Base-by-base conservation (phyloP, 2,797 vertebrate species). In the Tolypeutes matacus region DNA sequence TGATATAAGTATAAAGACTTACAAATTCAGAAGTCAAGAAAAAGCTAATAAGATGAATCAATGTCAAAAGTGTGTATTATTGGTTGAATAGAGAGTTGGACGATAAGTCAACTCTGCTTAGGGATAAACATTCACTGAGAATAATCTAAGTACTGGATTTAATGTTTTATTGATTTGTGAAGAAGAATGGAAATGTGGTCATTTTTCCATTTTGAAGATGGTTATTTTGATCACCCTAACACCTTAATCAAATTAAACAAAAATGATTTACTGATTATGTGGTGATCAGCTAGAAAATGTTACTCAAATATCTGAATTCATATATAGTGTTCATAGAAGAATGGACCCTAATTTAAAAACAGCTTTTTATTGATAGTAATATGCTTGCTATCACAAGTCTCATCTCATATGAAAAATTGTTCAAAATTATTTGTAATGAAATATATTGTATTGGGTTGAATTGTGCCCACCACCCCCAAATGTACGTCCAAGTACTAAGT, bases 341-440 rank as follows among this genome's bases (percentile, higher is more conserved):
- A 88, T 62, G 3, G 5, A 20, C 3, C 25, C 29, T 69, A 82
- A 49, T 53, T 46, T 49, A 76, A 76, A 88, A 94, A 51, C 34
- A 90, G 12, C 90, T 95, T 96, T 81, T 27, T 60, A 31, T 7
- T 87, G 8, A 23, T 56, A 64, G 25, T 65, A 85, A 60, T 87
- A 2, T 86, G 5, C 65, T 95, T n/a, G 34, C 17, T 23, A 34
- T 70, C 20, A 86, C 18, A 11, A 51, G 72, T 31, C 56, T 78
- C 20, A 82, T 94, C 89, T 89, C 9, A 72, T 49, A 67, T 42
- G 8, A 81, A 95, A 81, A 49, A 39, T 70, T 56, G 2, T 82
- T 91, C 78, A 88, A 89, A 94, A 88, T 83, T 91, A 88, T 86
- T 85, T 83, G 2, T 87, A 64, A 76, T 78, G 3, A 91, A 83